Evolutionary conservation across 2,113 vertebrate species (phyloP), one percentile per base, ranked within the genome.

Genomic region (Panurus biarmicus): DNA sequence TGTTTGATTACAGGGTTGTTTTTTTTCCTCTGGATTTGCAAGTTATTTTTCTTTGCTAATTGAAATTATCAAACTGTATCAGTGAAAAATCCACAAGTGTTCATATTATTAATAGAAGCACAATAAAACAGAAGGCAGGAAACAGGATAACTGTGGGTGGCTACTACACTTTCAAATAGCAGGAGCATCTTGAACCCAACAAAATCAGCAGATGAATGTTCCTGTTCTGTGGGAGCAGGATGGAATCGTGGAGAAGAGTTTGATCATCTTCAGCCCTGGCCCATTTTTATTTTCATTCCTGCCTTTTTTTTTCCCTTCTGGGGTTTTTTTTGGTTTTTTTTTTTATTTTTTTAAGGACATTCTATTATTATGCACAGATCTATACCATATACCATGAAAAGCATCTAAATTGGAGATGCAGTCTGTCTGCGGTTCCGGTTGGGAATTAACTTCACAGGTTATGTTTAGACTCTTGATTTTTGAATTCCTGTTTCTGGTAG

Each of bases 121-220:
- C 76, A 95, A 85, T 81, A 80, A 81, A 92, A 74, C 84, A 96
- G 87, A 96, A 89, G 89, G 93, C 84, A 95, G 84, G 84, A 94
- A 96, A 69, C 76, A 89, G 76, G 72, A 42, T 80, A 95, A 79
- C 86, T 94, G 93, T 94, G 83, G 80, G 91, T 78, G 80, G 87
- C 65, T 92, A 94, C 91, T 92, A 94, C 76, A 84, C 51, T 86
- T 94, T 84, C 29, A 71, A 77, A 87, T 80, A 85, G 67, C 67
- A 92, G 78, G 19, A 94, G 89, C 80, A 84, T 89, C 93, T 81
- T 92, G 89, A 95, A 84, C 61, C 35, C 47, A 80, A 51, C 5
- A 3, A 92, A 92, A 95, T 71, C 84, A 87, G 65, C 73, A 40
- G 40, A 10, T 40, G 40, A 40, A 40, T 40, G 40, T 40, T 40